A percentile compares a stretch with the other conserved stretches of the same genome.
These are phyloP conservation scores for Acanthosoma haemorrhoidale DNA, from an alignment of 2,888 invertebrate genomes.

Conservation along the genomic window DNA sequence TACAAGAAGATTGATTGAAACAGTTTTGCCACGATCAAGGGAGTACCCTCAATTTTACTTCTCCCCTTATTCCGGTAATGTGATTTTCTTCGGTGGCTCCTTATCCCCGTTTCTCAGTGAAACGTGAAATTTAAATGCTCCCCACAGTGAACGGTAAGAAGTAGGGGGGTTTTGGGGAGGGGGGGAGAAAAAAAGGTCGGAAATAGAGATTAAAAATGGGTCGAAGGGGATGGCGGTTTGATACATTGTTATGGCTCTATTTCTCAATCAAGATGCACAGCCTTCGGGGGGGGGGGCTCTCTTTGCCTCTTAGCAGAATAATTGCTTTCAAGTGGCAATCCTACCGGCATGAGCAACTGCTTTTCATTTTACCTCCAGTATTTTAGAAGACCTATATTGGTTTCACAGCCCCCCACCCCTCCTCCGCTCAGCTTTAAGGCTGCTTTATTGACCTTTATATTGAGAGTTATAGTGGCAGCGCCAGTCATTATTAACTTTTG, in stretches of 20 bases:
- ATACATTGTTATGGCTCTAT: conserved; percentile 37
- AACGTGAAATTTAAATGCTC: conserved; percentile 39
- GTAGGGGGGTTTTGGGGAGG: background rate
- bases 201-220: conserved; percentile 37
- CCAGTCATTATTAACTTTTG: background rate
- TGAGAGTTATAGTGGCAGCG: background rate
- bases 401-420: background rate
- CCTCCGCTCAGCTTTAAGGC: background rate
- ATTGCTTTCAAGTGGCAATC: conserved; percentile 23
- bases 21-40: background rate
- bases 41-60: too few relatives aligned
- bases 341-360: background rate
- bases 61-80: conserved; percentile 38
- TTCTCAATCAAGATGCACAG: conserved; percentile 32
- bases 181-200: conserved; percentile 20
- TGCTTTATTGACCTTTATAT: background rate
- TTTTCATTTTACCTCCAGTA: background rate
- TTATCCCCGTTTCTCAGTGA: conserved; percentile 32
- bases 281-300: background rate
- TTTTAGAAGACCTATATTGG: conserved; percentile 7
- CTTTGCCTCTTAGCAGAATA: conserved; percentile 21
- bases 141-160: too few relatives aligned
- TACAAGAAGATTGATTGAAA: background rate
- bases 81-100: conserved; percentile 33
- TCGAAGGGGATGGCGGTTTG: conserved; percentile 32